Conservation (phyloP, 1,140 invertebrate genomes). For the Lepidurus couesii region DNA sequence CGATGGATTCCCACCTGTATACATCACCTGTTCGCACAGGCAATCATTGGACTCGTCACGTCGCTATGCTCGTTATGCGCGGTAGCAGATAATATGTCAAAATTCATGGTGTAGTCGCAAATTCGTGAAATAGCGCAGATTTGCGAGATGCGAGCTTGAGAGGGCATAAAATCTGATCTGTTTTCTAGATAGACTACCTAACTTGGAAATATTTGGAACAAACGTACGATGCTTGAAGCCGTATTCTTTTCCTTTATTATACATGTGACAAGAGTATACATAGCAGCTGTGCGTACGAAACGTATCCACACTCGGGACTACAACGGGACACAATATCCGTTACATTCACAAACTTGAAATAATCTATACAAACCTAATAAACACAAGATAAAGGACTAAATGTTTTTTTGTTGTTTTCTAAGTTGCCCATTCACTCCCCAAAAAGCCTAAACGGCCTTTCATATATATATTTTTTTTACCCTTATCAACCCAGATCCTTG, state of each 20-base stretch:
- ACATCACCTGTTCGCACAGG: no score
- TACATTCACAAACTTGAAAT: not conserved
- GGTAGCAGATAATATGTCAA: no score
- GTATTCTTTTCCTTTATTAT: not conserved
- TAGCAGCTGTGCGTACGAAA: constrained; percentile 17
- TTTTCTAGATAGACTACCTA: no score
- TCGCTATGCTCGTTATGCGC: no score
- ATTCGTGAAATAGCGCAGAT: no score
- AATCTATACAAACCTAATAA: constrained; percentile 8
- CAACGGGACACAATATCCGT: not conserved
- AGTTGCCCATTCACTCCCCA: not conserved
- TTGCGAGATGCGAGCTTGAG: no score
- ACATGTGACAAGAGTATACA: not conserved
- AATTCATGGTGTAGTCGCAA: no score
- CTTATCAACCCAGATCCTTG: not conserved
- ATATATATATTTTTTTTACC: not conserved
- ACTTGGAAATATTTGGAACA: not conserved
- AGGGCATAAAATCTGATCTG: no score
- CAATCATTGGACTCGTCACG: no score
- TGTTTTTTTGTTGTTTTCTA: not conserved
- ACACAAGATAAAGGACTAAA: not conserved
- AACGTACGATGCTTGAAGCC: not conserved
- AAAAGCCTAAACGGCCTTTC: not conserved
- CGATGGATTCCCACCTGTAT: no score
- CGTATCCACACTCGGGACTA: not conserved